Conservation (phyloP, 2,888 invertebrate species). For the Chouioia cunea region DNA sequence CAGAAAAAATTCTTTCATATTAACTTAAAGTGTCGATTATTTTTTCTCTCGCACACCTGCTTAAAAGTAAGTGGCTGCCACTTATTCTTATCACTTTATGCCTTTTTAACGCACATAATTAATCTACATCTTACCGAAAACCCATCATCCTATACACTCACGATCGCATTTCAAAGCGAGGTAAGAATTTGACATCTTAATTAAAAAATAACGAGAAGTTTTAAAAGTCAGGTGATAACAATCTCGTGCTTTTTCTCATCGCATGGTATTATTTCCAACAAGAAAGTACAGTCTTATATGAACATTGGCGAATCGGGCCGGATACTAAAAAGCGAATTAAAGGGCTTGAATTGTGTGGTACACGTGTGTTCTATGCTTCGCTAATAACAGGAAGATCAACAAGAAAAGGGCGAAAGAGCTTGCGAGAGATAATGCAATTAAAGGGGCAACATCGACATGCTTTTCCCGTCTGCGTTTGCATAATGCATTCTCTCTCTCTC, state of each 20-base stretch:
- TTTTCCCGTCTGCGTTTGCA: slow-evolving; percentile 3
- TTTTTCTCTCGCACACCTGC: background rate
- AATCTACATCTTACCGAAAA: background rate
- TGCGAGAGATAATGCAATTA: slow-evolving; percentile 35
- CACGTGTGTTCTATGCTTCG: slow-evolving; percentile 9
- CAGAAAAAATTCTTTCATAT: no score
- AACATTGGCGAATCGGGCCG: background rate
- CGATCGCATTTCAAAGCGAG: slow-evolving; percentile 24
- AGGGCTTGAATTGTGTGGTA: slow-evolving; percentile 28
- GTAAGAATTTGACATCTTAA: slow-evolving; percentile 42
- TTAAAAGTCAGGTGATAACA: slow-evolving; percentile 18
- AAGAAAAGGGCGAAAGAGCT: slow-evolving; percentile 25
- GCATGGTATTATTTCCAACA: background rate
- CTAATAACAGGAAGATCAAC: slow-evolving; percentile 36
- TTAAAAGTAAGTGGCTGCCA: background rate
- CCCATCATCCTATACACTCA: background rate
- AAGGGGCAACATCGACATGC: slow-evolving; percentile 18
- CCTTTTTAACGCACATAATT: slow-evolving; percentile 4
- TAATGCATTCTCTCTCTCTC: background rate
- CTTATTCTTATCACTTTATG: slow-evolving; percentile 1
- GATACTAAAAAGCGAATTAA: slow-evolving; percentile 27
- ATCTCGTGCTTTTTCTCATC: slow-evolving; percentile 13
- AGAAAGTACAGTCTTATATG: no score
- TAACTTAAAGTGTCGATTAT: no score
- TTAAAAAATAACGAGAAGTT: slow-evolving; percentile 28